A percentile compares a stretch with the other conserved stretches of the same genome.
Evolutionary conservation across 1,140 invertebrate genomes (phyloP).

Genomic region (Hylaeus volcanicus): DNA sequence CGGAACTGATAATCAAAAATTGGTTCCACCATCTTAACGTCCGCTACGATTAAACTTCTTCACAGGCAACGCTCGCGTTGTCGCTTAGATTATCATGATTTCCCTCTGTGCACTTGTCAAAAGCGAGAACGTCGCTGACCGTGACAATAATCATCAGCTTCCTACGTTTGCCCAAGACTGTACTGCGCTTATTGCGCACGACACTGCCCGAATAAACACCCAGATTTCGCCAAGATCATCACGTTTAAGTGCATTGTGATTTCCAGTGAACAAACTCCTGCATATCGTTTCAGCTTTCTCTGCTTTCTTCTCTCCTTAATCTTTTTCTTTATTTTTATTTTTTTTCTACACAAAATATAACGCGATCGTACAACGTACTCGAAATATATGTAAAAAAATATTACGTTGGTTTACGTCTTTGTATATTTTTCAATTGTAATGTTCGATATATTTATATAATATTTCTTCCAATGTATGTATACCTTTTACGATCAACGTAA

Average conservation of each 20-base stretch:
- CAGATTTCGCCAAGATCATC: slow-evolving; percentile 29
- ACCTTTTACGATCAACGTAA: background rate
- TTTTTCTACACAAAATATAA: background rate
- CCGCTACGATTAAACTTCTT: slow-evolving; percentile 13
- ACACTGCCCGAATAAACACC: slow-evolving; percentile 39
- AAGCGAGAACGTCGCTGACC: slow-evolving; percentile 53
- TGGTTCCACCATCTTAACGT: slow-evolving; percentile 92
- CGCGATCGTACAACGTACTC: background rate
- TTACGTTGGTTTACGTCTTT: background rate
- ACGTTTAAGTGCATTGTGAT: slow-evolving; percentile 13
- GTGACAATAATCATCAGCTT: slow-evolving; percentile 59
- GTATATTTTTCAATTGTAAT: background rate
- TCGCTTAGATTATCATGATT: slow-evolving; percentile 51
- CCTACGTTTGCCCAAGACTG: slow-evolving; percentile 43
- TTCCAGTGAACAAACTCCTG: slow-evolving; percentile 4
- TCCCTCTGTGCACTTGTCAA: slow-evolving; percentile 46
- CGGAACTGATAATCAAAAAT: slow-evolving; percentile 99
- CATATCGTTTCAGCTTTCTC: background rate
- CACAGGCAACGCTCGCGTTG: slow-evolving; percentile 4
- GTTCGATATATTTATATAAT: background rate
- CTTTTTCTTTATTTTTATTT: background rate
- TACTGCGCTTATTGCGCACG: slow-evolving; percentile 43
- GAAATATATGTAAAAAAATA: background rate
- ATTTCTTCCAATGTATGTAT: background rate
- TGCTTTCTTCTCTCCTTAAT: slow-evolving; percentile 1